phyloP scores from a whole-genome alignment of 2,113 vertebrate species.

The Bombycilla garrulus region DNA sequence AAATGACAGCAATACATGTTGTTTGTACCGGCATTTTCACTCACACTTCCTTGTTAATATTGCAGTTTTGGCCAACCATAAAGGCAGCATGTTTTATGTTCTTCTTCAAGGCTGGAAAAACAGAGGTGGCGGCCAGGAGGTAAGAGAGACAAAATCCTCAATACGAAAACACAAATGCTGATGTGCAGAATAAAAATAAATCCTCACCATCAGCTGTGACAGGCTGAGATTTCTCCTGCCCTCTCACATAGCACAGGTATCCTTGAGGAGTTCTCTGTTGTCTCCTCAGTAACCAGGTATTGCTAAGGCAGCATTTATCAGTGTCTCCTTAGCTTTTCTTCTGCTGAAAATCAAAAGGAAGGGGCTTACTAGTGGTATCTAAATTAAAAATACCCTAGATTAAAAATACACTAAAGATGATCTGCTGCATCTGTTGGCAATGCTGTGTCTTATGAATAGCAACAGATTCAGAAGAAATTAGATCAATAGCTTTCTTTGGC shows the following conservation, averaged over 20 bases:
- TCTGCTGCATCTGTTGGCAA: background rate
- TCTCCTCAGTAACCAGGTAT: background rate
- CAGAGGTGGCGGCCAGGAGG: background rate
- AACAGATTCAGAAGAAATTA: background rate
- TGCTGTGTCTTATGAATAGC: background rate
- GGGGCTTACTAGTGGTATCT: background rate
- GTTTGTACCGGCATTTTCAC: background rate
- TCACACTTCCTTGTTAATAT: background rate
- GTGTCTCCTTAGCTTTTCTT: background rate
- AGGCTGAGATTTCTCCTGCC: background rate
- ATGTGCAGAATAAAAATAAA: background rate
- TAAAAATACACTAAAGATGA: background rate
- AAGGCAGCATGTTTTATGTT: background rate
- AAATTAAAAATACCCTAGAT: background rate
- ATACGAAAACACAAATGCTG: background rate
- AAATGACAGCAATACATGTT: background rate
- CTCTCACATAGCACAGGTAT: background rate
- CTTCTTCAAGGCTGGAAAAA: background rate
- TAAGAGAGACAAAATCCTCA: background rate
- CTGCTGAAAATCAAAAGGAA: background rate
- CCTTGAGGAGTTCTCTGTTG: background rate
- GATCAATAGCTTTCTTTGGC: background rate
- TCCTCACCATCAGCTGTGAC: background rate
- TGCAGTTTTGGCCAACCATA: background rate
- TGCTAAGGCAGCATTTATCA: background rate